Base-by-base conservation (phyloP, 2,888 invertebrate species). In the Heliconius charithonia region DNA sequence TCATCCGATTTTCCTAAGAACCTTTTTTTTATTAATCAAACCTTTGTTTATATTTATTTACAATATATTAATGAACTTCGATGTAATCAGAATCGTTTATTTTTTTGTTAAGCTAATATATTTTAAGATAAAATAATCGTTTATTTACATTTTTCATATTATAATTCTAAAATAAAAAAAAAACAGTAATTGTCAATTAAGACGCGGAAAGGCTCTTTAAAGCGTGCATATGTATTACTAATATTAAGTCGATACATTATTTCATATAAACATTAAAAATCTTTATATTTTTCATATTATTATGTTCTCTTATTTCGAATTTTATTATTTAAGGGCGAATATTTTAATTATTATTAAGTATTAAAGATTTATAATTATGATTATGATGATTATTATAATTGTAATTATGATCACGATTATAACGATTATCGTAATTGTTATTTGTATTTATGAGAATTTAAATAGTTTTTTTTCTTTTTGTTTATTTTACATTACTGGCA, bases 301-400 rank as follows among this genome's bases (percentile, higher is more conserved):
- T 62, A 37, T 65, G 41, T 70, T 75, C 74, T 77, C 77, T 80
- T 65, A 75, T 77, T 77, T 77, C 70, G 77, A 80, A 71, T 80
- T 80, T 75, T 77, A 75, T 66, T 74, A 63, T 77, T 70, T 77
- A 77, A 79, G 63, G 7, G 22, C 45, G 27, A 37, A 63, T 63
- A 76, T 77, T 65, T 72, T 65, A 65, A 51, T 73, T 41, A 77
- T 59, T 62, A 75, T 32, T 51, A 56, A 27, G 32, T 69, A 66
- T n/a, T 27, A 70, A 27, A 70, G 51, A 12, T 62, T 62, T 41
- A 45, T 41, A 59, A 75, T 29, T 66, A 25, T 19, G 12, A n/a
- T 66, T 56, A 56, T 59, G 22, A n/a, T 56, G 9, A 56, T 56
- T 56, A 45, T 45, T 45, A 45, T 45, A 45, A 45, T 45, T 59